Percentiles rank a stretch among this genome's conserved stretches.
phyloP scores from a whole-genome alignment of 2,888 invertebrate genomes.

The Andricus quercusramuli region DNA sequence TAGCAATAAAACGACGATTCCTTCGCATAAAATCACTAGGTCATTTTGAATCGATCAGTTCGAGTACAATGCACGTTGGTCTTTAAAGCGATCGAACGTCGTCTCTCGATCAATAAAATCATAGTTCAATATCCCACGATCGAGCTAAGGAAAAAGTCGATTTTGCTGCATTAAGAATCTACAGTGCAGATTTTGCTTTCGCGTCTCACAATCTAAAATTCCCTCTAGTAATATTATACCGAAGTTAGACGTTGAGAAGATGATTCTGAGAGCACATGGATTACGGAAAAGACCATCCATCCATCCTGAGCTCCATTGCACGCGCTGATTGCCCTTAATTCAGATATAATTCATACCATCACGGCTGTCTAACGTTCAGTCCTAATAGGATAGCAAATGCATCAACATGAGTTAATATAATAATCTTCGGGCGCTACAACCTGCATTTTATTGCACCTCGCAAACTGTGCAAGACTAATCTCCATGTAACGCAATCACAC shows the following conservation, averaged over 20 bases:
- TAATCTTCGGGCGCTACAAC: conserved; percentile 58
- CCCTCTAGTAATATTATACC: neutral
- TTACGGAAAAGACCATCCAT: neutral
- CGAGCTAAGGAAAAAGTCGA: conserved; percentile 39
- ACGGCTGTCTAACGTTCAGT: conserved; percentile 41
- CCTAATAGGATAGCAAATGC: conserved; percentile 55
- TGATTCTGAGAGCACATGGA: neutral
- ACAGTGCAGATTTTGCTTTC: conserved; percentile 43
- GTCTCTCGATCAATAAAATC: conserved; percentile 42
- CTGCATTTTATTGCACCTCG: conserved; percentile 55
- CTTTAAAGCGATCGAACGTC: conserved; percentile 22
- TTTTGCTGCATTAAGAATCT: conserved; percentile 43
- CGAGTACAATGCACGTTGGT: conserved; percentile 27
- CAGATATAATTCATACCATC: conserved; percentile 65
- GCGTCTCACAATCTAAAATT: conserved; percentile 45
- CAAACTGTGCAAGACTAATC: conserved; percentile 64
- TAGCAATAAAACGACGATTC: neutral
- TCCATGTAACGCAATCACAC: conserved; percentile 63
- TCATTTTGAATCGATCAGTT: conserved; percentile 24
- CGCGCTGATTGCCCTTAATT: conserved; percentile 69
- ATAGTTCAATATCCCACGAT: conserved; percentile 58
- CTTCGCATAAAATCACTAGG: neutral
- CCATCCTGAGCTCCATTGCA: conserved; percentile 11
- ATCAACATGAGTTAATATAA: conserved; percentile 62
- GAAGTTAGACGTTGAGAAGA: neutral